Evolutionary conservation across 1,140 invertebrate genomes (phyloP).

Genomic region (Aphidius gifuensis): DNA sequence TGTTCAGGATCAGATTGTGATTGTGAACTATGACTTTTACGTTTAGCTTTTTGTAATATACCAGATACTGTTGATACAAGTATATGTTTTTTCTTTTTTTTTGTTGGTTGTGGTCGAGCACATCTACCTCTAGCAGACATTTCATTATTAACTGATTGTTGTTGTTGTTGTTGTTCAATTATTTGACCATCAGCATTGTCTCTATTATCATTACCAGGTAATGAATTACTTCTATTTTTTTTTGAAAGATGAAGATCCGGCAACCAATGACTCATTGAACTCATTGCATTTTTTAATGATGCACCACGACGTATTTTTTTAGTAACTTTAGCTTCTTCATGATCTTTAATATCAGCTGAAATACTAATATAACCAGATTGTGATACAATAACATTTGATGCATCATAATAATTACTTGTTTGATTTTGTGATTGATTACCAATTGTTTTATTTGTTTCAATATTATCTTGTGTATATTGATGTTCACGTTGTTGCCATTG

Average conservation of each 20-base stretch:
- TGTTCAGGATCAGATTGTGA: constrained; percentile 75
- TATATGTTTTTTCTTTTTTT: constrained; percentile 74
- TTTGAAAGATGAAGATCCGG: constrained; percentile 77
- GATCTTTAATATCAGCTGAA: constrained; percentile 63
- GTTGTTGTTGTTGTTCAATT: constrained; percentile 47
- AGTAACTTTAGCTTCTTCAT: constrained; percentile 58
- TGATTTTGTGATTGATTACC: constrained; percentile 58
- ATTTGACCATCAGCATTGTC: constrained; percentile 54
- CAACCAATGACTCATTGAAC: constrained; percentile 74
- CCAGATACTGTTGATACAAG: constrained; percentile 77
- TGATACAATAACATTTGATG: constrained; percentile 69
- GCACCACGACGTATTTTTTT: constrained; percentile 70
- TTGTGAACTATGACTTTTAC: constrained; percentile 60
- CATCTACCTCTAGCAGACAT: constrained; percentile 31
- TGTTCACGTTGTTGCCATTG: constrained; percentile 46
- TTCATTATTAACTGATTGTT: constrained; percentile 31
- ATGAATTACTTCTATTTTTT: constrained; percentile 74
- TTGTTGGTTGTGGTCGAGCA: constrained; percentile 36
- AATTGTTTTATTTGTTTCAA: constrained; percentile 32
- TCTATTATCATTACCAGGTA: constrained; percentile 68
- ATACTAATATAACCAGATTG: constrained; percentile 81
- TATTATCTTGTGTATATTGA: constrained; percentile 41
- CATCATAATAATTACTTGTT: constrained; percentile 55
- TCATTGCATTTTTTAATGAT: constrained; percentile 76
- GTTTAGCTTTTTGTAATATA: constrained; percentile 74